A percentile compares a stretch with the other conserved stretches of the same genome.
Evolutionary conservation across 2,888 invertebrate species (phyloP).

Genomic region (Mongoloraphidia duomilia): DNA sequence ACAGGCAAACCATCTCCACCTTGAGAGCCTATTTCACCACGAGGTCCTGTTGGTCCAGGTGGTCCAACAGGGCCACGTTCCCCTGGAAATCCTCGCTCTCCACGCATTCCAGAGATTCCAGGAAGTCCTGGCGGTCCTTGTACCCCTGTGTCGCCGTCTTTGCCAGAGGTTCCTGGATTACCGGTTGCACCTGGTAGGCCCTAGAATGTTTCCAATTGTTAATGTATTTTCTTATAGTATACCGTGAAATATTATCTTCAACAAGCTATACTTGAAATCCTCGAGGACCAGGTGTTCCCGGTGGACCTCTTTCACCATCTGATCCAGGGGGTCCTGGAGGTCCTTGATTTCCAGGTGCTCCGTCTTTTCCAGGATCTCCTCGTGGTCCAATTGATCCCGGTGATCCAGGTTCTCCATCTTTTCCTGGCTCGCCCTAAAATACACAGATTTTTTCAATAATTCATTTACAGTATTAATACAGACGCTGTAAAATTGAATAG

Average conservation of each 20-base stretch:
- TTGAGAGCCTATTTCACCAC: constrained; percentile 50
- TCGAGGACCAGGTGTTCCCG: constrained; percentile 61
- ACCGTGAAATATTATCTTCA: not conserved
- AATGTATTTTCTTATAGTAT: not conserved
- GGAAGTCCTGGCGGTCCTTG: constrained; percentile 45
- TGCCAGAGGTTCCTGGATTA: constrained; percentile 58
- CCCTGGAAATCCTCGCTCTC: constrained; percentile 57
- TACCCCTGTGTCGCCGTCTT: constrained; percentile 62
- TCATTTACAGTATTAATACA: not conserved
- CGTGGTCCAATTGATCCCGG: constrained; percentile 63
- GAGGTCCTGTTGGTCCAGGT: constrained; percentile 46
- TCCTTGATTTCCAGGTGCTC: constrained; percentile 59
- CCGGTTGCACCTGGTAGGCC: constrained; percentile 63
- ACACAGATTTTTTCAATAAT: not conserved
- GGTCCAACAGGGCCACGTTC: constrained; percentile 57
- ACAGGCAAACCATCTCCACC: constrained; percentile 56
- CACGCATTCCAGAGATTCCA: constrained; percentile 39
- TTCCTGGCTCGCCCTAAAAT: constrained; percentile 58
- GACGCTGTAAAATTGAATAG: not conserved
- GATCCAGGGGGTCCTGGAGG: constrained; percentile 56
- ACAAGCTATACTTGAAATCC: constrained; percentile 53
- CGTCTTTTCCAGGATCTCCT: constrained; percentile 67
- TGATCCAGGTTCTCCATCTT: constrained; percentile 63
- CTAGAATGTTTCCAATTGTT: constrained; percentile 22
- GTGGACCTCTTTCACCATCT: constrained; percentile 60